Evolutionary conservation across 2,797 vertebrate species (phyloP).

Genomic region (Scleropages formosus): DNA sequence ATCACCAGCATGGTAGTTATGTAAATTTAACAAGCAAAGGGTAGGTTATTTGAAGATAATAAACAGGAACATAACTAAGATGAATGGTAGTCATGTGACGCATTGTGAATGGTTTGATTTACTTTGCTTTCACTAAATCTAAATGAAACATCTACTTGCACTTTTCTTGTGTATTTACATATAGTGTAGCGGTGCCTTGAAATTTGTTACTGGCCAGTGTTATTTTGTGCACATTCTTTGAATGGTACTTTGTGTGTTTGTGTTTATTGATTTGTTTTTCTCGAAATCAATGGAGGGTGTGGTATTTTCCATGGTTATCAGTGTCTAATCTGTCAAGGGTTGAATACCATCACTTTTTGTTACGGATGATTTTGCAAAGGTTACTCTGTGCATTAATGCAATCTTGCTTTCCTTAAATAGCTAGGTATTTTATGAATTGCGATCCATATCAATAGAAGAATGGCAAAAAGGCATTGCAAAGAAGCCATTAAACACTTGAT

Average conservation of each 20-base stretch:
- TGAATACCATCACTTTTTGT: slow-evolving; percentile 73
- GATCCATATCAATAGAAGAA: slow-evolving; percentile 55
- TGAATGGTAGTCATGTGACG: slow-evolving; percentile 16
- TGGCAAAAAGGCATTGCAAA: slow-evolving; percentile 34
- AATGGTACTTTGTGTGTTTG: slow-evolving; percentile 51
- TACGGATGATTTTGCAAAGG: slow-evolving; percentile 65
- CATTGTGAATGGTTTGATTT: slow-evolving; percentile 20
- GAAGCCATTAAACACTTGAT: slow-evolving; percentile 53
- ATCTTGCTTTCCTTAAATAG: slow-evolving; percentile 57
- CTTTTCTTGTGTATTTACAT: background rate
- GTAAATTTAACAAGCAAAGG: slow-evolving; percentile 24
- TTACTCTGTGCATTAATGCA: slow-evolving; percentile 61
- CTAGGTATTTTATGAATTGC: slow-evolving; percentile 46
- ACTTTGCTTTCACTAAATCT: background rate
- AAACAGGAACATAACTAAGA: slow-evolving; percentile 24
- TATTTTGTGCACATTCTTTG: slow-evolving; percentile 41
- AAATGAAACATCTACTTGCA: background rate
- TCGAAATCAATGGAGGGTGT: slow-evolving; percentile 71
- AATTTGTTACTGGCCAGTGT: background rate
- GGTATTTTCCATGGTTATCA: slow-evolving; percentile 74
- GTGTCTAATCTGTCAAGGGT: slow-evolving; percentile 74
- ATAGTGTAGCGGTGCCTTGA: background rate
- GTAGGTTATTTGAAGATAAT: slow-evolving; percentile 20
- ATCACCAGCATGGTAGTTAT: slow-evolving; percentile 25
- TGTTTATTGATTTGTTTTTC: slow-evolving; percentile 74